These are phyloP conservation scores for Leptatherina wallacei DNA, from an alignment of 2,797 vertebrate genomes.

Conservation along the genomic window DNA sequence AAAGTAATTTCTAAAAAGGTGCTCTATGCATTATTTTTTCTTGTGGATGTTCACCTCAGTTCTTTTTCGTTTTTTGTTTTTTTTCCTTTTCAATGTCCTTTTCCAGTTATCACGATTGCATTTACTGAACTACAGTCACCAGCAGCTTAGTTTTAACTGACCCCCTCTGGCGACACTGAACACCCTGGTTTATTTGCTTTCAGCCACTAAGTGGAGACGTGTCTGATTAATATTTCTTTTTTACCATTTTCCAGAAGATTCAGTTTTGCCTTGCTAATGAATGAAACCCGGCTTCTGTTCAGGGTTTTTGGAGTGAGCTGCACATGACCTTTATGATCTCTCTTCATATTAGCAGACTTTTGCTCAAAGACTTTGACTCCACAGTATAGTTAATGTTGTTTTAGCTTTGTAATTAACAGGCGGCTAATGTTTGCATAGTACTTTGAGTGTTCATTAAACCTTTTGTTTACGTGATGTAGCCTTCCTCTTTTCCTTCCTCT, in stretches of 20 bases:
- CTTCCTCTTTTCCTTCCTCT: slow-evolving; percentile 15
- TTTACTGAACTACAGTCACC: neutral
- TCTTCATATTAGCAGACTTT: neutral
- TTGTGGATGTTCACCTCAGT: neutral
- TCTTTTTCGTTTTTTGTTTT: too few relatives aligned
- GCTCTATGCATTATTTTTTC: neutral
- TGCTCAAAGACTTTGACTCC: neutral
- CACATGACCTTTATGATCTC: neutral
- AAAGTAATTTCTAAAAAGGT: neutral
- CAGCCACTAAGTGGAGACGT: neutral
- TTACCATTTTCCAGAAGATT: neutral
- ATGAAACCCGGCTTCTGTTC: neutral
- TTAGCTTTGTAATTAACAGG: neutral
- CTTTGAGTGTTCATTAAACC: neutral
- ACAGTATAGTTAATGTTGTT: too few relatives aligned
- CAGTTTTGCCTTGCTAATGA: neutral
- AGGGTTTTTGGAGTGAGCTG: neutral
- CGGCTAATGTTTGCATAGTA: slow-evolving; percentile 1
- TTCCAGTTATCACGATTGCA: neutral
- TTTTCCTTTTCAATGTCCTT: neutral
- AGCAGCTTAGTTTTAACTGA: neutral
- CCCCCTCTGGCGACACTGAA: neutral
- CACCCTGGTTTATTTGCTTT: neutral
- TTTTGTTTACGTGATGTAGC: slow-evolving; percentile 17
- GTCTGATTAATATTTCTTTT: neutral